phyloP scores from a whole-genome alignment of 2,797 vertebrate species.

The Buceros bicornis region DNA sequence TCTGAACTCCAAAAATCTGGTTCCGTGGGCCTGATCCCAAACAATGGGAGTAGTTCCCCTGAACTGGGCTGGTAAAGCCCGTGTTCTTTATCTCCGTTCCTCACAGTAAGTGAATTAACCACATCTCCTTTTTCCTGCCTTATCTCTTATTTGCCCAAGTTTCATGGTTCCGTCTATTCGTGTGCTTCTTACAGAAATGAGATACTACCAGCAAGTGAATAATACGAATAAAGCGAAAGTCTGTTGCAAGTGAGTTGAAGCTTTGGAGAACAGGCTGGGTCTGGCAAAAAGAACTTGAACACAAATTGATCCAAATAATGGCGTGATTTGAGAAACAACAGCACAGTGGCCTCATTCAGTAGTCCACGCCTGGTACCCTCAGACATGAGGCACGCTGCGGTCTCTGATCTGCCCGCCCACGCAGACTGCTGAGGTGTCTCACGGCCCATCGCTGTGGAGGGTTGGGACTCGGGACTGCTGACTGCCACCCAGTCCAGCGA shows the following conservation, averaged over 20 bases:
- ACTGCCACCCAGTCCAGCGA: not conserved
- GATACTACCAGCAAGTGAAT: not conserved
- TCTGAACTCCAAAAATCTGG: constrained; percentile 1
- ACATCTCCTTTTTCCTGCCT: not conserved
- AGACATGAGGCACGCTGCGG: rapidly evolving
- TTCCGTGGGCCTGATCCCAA: not conserved
- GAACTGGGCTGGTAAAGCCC: not conserved
- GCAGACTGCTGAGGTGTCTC: rapidly evolving
- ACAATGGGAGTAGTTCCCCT: not conserved
- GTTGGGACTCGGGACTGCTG: not conserved
- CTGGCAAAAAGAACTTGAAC: not conserved
- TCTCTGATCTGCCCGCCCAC: not conserved
- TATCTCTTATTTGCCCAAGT: not conserved
- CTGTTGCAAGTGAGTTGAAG: not conserved
- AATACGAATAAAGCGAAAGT: not conserved
- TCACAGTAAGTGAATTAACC: not conserved
- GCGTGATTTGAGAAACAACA: not conserved
- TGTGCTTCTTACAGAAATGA: not conserved
- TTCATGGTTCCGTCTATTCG: not conserved
- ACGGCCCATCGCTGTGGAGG: not conserved
- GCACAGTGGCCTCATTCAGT: not conserved
- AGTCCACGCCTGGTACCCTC: not conserved
- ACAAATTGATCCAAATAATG: not conserved
- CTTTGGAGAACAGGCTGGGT: not conserved
- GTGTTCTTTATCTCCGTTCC: not conserved